phyloP scores from a whole-genome alignment of 2,797 vertebrate species.

The Melanogrammus aeglefinus region DNA sequence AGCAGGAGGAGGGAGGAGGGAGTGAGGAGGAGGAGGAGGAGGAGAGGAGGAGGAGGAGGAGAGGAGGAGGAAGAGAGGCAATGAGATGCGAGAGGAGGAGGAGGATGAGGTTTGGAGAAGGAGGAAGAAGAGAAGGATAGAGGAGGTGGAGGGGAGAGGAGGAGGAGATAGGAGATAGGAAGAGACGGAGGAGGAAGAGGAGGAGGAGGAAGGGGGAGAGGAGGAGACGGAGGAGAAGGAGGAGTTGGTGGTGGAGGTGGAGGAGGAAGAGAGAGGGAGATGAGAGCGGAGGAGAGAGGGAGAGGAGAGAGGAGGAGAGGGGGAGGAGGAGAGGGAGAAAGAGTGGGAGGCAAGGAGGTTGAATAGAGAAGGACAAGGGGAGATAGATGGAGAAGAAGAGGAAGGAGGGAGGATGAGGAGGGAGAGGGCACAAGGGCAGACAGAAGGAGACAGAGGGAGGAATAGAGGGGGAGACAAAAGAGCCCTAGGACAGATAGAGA shows the following conservation, averaged over 20 bases:
- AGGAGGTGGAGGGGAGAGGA: neutral
- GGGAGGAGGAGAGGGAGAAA: neutral
- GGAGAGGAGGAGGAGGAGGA: neutral
- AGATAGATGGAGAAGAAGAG: slow-evolving; percentile 19
- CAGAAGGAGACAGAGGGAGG: slow-evolving; percentile 32
- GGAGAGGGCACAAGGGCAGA: slow-evolving; percentile 29
- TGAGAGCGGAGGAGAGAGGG: slow-evolving; percentile 3
- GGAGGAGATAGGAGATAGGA: slow-evolving; percentile 24
- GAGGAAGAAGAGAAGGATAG: slow-evolving; percentile 27
- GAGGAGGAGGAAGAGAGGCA: neutral
- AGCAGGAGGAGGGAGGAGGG: neutral
- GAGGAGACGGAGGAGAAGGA: neutral
- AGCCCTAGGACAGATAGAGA: neutral
- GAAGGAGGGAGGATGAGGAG: neutral
- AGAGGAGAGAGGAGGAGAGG: slow-evolving; percentile 9
- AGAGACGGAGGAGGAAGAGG: slow-evolving; percentile 28
- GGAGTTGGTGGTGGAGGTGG: slow-evolving; percentile 3
- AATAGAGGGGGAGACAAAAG: neutral
- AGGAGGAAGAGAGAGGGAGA: neutral
- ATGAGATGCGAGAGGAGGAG: neutral
- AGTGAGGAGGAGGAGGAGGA: neutral
- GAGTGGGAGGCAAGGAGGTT: neutral
- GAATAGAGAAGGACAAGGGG: slow-evolving; percentile 24
- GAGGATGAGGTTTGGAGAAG: slow-evolving; percentile 1
- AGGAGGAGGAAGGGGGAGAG: neutral